Conservation (phyloP, 1,140 invertebrate genomes). For the Chrysopa pallens region DNA sequence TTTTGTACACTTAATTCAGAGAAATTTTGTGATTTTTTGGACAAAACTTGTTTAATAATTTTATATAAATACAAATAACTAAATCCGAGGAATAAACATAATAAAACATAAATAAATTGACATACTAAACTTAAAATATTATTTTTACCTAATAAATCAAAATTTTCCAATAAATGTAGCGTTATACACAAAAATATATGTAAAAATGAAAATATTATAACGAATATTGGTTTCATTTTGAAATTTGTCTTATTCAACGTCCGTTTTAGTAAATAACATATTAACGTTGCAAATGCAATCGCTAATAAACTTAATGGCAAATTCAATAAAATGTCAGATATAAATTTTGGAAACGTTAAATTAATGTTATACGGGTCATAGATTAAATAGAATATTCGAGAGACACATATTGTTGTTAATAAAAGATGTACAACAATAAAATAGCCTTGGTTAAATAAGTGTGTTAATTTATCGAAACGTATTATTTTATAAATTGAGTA, state of each 20-base stretch:
- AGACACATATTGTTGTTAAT: slow-evolving; percentile 57
- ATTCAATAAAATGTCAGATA: slow-evolving; percentile 65
- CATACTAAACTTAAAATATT: slow-evolving; percentile 52
- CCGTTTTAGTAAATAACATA: slow-evolving; percentile 63
- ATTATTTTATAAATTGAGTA: slow-evolving; percentile 69
- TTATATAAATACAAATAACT: slow-evolving; percentile 71
- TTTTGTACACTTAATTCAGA: slow-evolving; percentile 42
- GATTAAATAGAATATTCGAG: slow-evolving; percentile 70
- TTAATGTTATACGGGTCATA: slow-evolving; percentile 79
- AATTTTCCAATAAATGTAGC: slow-evolving; percentile 54
- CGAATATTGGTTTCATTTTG: slow-evolving; percentile 50
- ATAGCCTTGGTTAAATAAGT: slow-evolving; percentile 62
- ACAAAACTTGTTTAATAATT: slow-evolving; percentile 40
- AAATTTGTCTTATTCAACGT: slow-evolving; percentile 47
- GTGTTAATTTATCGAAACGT: slow-evolving; percentile 59
- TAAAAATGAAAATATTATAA: slow-evolving; percentile 49
- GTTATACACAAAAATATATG: slow-evolving; percentile 61
- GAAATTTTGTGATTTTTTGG: slow-evolving; percentile 45
- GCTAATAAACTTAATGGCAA: slow-evolving; percentile 68
- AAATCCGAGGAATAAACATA: slow-evolving; percentile 59
- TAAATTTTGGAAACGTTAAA: slow-evolving; percentile 51
- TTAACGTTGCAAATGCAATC: slow-evolving; percentile 67
- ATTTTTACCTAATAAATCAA: slow-evolving; percentile 22
- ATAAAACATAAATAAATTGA: slow-evolving; percentile 61
- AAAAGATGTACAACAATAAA: slow-evolving; percentile 69